A percentile compares a stretch with the other conserved stretches of the same genome.
Evolutionary conservation across 2,888 invertebrate species (phyloP).

Genomic region (Azorinus chamasolen): DNA sequence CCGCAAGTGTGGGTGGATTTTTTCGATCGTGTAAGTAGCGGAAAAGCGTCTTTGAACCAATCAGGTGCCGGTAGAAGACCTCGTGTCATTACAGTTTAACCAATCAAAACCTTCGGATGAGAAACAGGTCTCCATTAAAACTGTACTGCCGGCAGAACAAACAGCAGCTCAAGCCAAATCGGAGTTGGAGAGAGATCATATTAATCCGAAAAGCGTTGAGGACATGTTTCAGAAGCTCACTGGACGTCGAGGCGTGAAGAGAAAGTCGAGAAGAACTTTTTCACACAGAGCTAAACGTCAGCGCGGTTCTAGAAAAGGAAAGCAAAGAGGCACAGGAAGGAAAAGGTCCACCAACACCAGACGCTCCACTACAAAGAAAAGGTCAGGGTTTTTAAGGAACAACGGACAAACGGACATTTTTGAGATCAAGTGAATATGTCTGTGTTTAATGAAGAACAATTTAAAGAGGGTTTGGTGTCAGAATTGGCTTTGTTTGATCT

Average conservation of each 20-base stretch:
- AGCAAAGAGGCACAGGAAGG: neutral
- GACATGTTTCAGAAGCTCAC: constrained; percentile 34
- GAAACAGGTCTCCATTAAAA: neutral
- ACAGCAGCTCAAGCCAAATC: constrained; percentile 8
- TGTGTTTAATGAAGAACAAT: constrained; percentile 45
- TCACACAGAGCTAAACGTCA: constrained; percentile 13
- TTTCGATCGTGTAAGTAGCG: constrained; percentile 25
- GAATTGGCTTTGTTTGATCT: constrained; percentile 42
- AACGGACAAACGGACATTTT: constrained; percentile 27
- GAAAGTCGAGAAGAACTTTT: constrained; percentile 8
- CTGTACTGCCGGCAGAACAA: constrained; percentile 7
- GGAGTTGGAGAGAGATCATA: constrained; percentile 31
- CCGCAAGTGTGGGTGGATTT: constrained; percentile 39
- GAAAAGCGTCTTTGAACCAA: constrained; percentile 27
- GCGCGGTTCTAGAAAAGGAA: constrained; percentile 9
- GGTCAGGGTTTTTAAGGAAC: neutral
- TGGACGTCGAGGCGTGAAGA: no score
- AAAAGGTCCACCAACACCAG: no score
- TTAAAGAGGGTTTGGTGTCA: constrained; percentile 50
- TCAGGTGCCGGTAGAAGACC: constrained; percentile 24
- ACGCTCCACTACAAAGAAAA: neutral
- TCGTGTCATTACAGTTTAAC: constrained; percentile 22
- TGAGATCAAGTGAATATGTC: constrained; percentile 49
- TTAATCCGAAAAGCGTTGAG: constrained; percentile 32
- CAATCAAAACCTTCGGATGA: constrained; percentile 7